These are phyloP conservation scores for Drosophila setifemur DNA, from an alignment of 1,140 invertebrate genomes.

Conservation along the genomic window DNA sequence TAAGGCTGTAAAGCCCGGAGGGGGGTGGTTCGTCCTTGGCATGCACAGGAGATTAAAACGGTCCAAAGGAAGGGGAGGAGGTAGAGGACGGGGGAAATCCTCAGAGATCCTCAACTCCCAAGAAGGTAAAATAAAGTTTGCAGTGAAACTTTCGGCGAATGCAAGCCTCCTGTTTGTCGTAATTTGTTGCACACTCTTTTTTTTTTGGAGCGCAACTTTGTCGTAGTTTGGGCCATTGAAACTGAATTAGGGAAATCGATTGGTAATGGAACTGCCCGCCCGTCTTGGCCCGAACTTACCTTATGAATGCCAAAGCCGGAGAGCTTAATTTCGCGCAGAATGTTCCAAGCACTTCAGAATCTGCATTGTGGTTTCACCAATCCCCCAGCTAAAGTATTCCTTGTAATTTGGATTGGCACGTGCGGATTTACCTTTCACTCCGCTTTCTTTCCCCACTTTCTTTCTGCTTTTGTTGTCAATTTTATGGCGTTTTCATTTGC, in stretches of 20 bases:
- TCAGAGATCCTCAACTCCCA: conserved; percentile 9
- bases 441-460: conserved; percentile 34
- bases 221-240: neutral
- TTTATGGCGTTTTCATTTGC: conserved; percentile 44
- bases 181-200: conserved; percentile 48
- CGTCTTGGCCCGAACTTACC: neutral
- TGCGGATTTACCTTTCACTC: conserved; percentile 47
- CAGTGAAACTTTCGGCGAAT: conserved; percentile 45
- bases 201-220: conserved; percentile 10
- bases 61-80: neutral
- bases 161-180: conserved; percentile 28
- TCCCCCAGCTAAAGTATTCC: neutral
- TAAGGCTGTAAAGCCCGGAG: conserved; percentile 14
- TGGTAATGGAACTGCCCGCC: conserved; percentile 14
- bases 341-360: conserved; percentile 20
- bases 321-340: conserved; percentile 41
- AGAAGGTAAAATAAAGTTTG: conserved; percentile 52
- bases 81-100: conserved; percentile 4
- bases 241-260: conserved; percentile 29
- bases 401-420: conserved; percentile 36
- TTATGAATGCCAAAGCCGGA: neutral
- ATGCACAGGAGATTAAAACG: conserved; percentile 60
- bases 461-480: conserved; percentile 51
- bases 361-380: conserved; percentile 35
- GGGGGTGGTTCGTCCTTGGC: conserved; percentile 14